Evolutionary conservation across 1,140 invertebrate genomes (phyloP), one percentile per base, ranked within the genome.

Genomic region (Dreissena polymorpha): DNA sequence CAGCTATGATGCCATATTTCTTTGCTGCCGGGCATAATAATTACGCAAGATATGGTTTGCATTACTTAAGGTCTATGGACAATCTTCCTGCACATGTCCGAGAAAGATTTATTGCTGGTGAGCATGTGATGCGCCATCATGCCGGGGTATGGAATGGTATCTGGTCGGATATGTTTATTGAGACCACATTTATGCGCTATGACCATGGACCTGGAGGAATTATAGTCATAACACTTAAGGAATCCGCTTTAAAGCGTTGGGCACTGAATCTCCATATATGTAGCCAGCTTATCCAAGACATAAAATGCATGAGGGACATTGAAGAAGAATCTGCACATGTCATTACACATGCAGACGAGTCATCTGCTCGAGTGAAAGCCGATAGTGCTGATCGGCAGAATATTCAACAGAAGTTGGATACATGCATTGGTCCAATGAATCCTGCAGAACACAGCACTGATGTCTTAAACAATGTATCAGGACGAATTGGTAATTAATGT

Each of bases 21-120:
- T 88, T 88, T 86, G 88, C 86, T 18, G 77, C 87, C 27, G 79
- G 75, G 0, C 88, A 89, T 74, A 29, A 73, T 0, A 88, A 87
- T 68, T 89, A 89, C 84, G 87, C 86, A 55, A 79, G 86, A 25
- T 89, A 89, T 84, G 82, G 85, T 25, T 60, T 87, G n/a, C 87
- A 87, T 63, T 87, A 88, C 60, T 75, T 88, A 0, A 10, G 85
- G 21, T 55, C 68, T 0, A 83, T 85, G 77, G 83, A 86, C n/a
- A 64, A 13, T 2, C 21, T 88, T 18, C 83, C 85, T 57, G 27
- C 29, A n/a, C 57, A 85, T 21, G 23, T 83, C 1, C 60, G 25
- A 5, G 10, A 77, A 10, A 8, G 63, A 1, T 88, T 86, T 53
- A 53, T 88, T 10, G 79, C 69, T 39, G 85, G 75, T 18, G 64